Base-by-base conservation (phyloP, 2,797 vertebrate genomes). In the Tinamus major region DNA sequence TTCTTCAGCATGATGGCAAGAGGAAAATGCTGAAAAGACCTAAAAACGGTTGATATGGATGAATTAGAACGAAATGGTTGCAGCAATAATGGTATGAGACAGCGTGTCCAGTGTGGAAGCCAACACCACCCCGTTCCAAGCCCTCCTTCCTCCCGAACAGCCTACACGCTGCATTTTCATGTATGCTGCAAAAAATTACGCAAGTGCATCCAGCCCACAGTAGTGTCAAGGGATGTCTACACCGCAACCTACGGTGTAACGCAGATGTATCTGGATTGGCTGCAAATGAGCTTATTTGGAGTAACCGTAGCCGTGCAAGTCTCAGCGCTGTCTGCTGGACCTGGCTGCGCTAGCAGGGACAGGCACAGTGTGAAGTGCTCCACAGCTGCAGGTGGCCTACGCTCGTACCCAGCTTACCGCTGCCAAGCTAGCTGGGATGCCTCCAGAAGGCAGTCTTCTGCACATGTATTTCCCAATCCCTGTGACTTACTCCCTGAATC, bases 1-100 rank as follows among this genome's bases (percentile, higher is more conserved):
- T 92, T 85, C 92, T 89, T 31, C 90, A 42, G 90, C 71, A 31
- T 31, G 77, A 92, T 21, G 81, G 92, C 80, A 61, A 75, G 88
- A 90, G 41, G 3, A 20, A 85, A 96, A 92, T 6, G 53, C 83
- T 96, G 89, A 61, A 79, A 76, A 92, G 85, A 27, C 75, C 85
- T 56, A 76, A 65, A 81, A 92, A 35, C 3, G 68, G 80, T 70
- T 63, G 84, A 82, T 80, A 21, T 1, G 84, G 77, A 48, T 89
- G 89, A 85, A 80, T 80, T 42, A 85, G 83, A 93, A 94, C 29
- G 78, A 93, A 77, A 65, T 53, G 86, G 82, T 9, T 87, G 78
- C 39, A 68, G 69, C 80, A 80, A 88, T 65, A 65, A 61, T 27
- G 81, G 78, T 87, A 75, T 63, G 87, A 88, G 84, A 76, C 3